Evolutionary conservation across 2,797 vertebrate genomes (phyloP), one percentile per base, ranked within the genome.

Genomic region (Cyprinella venusta): DNA sequence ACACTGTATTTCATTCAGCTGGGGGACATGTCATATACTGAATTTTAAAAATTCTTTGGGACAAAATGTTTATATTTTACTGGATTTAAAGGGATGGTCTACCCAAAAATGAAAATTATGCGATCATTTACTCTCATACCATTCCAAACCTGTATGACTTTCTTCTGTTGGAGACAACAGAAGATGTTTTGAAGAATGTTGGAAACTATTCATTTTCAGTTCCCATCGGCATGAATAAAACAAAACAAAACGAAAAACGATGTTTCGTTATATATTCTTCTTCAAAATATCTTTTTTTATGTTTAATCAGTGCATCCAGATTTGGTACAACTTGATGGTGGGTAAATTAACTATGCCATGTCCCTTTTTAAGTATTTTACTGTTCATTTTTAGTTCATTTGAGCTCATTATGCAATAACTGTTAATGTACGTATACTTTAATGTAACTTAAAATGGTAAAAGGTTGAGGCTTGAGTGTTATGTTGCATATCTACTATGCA

Each of bases 401-500:
- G 18, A 18, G 48, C 19, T 54, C 70, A 50, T 12, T 21, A 3
- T 9, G 42, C 26, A 21, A 10, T 30, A 50, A 45, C 6, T 50
- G 45, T 71, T 71, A 19, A 50, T 50, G 24, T 5, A 50, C 30
- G 24, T 5, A 19, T 71, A 26, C 42, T 18, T 48, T 26, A 71
- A 30, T 48, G 24, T 10, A 52, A 21, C 24, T 48, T 71, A 19
- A 19, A 50, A 12, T 52, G 9, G 18, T 7, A 74, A 54, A 36
- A 83, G 77, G 42, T 70, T 72, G 21, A 50, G 21, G 16, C 6
- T 75, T 77, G 81, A 56, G 59, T 68, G 30, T 65, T 77, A 54
- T 61, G 48, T 52, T 79, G 79, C 80, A 61, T 84, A 75, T 87
- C 78, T 79, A 42, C 76, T 54, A 75, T 79, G 72, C 64, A 59